Conservation (phyloP, 92 coral and sea anemone genomes). For the Palythoa heliodiscus region DNA sequence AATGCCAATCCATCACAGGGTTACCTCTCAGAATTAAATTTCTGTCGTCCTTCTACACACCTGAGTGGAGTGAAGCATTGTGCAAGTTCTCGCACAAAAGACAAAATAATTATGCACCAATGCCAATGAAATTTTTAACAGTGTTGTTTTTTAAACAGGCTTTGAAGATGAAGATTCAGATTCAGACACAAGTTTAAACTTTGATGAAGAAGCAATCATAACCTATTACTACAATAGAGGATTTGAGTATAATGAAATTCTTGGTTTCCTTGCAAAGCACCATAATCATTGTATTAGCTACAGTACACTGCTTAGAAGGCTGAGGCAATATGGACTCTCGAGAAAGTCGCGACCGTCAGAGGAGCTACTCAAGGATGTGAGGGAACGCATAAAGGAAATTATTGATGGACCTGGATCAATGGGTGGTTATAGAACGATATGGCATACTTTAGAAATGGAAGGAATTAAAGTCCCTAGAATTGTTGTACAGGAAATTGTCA, state of each 20-base stretch:
- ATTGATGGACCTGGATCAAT: conserved; percentile 68
- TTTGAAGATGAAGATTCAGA: conserved; percentile 39
- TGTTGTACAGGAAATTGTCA: conserved; percentile 46
- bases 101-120: not conserved
- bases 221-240: conserved; percentile 56
- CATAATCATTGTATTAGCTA: conserved; percentile 55
- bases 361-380: conserved; percentile 29
- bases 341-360: conserved; percentile 26
- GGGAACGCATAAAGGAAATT: conserved; percentile 53
- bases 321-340: conserved; percentile 54
- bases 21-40: conserved; percentile 2
- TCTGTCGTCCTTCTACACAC: not conserved
- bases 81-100: not conserved
- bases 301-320: conserved; percentile 53
- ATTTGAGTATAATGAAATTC: conserved; percentile 58
- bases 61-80: conserved; percentile 7
- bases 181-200: conserved; percentile 50
- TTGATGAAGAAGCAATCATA: conserved; percentile 58
- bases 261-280: conserved; percentile 49
- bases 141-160: conserved; percentile 36
- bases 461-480: conserved; percentile 57
- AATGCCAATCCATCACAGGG: conserved; percentile 7
- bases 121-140: not conserved
- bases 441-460: conserved; percentile 68
- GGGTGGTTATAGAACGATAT: conserved; percentile 64